These are phyloP conservation scores for Poecile montanus DNA, from an alignment of 2,797 vertebrate genomes.

Conservation along the genomic window DNA sequence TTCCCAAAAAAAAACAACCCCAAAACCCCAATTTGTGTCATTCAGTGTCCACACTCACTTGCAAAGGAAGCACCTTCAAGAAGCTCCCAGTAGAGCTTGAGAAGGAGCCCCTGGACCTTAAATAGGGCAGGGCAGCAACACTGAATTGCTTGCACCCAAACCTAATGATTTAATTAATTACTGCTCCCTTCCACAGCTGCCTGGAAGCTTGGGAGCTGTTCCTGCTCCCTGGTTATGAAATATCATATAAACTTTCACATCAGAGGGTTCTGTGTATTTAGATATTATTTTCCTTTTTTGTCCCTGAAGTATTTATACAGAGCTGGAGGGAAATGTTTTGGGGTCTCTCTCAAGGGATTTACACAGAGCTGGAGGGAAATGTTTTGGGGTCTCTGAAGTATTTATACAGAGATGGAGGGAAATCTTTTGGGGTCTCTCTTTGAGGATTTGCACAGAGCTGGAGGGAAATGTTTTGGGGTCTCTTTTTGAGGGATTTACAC, in stretches of 20 bases:
- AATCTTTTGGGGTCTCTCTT: not conserved
- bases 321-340: not conserved
- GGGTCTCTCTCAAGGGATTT: too few species aligned
- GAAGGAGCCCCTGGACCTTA: not conserved
- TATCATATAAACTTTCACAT: rapidly evolving
- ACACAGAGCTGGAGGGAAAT: too few species aligned
- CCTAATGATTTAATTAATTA: not conserved
- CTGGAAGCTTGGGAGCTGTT: rapidly evolving
- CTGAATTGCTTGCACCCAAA: not conserved
- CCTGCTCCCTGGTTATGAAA: rapidly evolving
- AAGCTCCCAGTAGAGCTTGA: rapidly evolving
- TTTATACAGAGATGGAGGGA: not conserved
- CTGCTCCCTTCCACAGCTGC: not conserved
- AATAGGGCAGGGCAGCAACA: not conserved
- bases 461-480: not conserved
- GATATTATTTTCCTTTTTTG: not conserved
- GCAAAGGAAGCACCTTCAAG: not conserved
- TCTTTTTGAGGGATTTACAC: not conserved
- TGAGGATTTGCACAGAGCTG: too few species aligned
- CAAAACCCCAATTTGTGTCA: not conserved
- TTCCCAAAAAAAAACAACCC: too few species aligned
- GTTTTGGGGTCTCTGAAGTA: not conserved
- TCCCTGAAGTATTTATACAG: rapidly evolving
- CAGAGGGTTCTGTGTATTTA: not conserved
- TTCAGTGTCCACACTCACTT: not conserved